Percentiles rank a stretch among this genome's conserved stretches.
Conservation (phyloP, 1,140 invertebrate species). For the Chionoecetes opilio region DNA sequence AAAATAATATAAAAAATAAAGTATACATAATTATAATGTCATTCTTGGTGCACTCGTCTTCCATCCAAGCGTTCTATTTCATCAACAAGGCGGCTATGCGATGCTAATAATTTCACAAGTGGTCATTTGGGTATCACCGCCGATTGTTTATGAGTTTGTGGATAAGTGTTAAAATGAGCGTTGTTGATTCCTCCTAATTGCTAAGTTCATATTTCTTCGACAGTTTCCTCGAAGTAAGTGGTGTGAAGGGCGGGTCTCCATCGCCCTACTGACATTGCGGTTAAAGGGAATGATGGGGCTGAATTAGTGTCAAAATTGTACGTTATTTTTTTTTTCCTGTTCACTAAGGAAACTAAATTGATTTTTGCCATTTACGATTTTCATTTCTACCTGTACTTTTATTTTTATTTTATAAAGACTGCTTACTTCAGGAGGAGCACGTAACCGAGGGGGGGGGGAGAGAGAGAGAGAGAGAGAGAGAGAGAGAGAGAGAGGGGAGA, state of each 20-base stretch:
- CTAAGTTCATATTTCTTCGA: background rate
- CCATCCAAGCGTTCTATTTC: no score
- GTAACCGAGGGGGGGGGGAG: background rate
- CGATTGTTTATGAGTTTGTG: background rate
- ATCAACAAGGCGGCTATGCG: no score
- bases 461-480: background rate
- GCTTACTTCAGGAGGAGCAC: background rate
- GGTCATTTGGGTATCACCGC: background rate
- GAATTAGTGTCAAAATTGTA: conserved; percentile 30
- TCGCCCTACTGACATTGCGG: background rate
- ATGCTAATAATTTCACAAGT: no score
- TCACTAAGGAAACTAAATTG: background rate
- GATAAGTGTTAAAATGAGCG: background rate
- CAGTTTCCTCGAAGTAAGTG: background rate
- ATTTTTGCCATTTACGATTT: background rate
- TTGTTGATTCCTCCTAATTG: background rate
- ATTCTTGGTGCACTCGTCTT: no score
- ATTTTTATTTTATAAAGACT: background rate
- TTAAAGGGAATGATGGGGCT: background rate
- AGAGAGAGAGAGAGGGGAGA: background rate
- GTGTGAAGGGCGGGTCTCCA: background rate
- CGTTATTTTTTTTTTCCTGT: background rate
- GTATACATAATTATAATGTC: no score
- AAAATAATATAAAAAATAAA: no score
- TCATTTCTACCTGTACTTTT: no score